phyloP scores from a whole-genome alignment of 2,888 invertebrate species.

The Steinernema scapterisci region DNA sequence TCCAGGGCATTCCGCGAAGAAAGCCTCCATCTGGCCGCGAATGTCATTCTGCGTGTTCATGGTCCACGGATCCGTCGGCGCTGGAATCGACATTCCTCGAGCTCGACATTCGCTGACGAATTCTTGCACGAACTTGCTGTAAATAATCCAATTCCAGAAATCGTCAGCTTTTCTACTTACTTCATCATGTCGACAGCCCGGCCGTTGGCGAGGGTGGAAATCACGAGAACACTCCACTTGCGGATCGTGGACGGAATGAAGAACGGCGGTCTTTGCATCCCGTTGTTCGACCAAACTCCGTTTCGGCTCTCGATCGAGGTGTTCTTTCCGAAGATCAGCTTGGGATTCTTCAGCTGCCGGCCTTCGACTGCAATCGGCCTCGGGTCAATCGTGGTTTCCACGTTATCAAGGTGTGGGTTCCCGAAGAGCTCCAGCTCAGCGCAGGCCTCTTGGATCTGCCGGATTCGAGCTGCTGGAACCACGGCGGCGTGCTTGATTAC shows the following conservation, averaged over 20 bases:
- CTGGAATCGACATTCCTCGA: neutral
- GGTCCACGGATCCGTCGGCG: neutral
- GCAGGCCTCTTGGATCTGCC: neutral
- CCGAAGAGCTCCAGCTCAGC: neutral
- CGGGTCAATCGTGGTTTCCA: neutral
- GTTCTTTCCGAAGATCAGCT: neutral
- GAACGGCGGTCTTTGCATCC: neutral
- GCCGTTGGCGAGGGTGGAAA: neutral
- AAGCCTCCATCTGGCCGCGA: neutral
- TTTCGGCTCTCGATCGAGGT: neutral
- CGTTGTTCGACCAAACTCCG: neutral
- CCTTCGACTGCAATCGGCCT: constrained; percentile 12
- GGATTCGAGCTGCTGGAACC: neutral
- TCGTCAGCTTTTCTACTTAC: neutral
- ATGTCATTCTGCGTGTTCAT: neutral
- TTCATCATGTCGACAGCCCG: neutral
- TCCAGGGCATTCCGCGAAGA: neutral
- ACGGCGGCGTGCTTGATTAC: neutral
- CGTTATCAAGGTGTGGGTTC: neutral
- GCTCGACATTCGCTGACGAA: neutral
- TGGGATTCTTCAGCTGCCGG: neutral
- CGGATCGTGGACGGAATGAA: neutral
- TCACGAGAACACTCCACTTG: neutral
- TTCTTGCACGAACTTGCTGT: neutral
- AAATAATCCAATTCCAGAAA: too few relatives aligned